Base-by-base conservation (phyloP, 2,888 invertebrate genomes). In the Agrochola circellaris region DNA sequence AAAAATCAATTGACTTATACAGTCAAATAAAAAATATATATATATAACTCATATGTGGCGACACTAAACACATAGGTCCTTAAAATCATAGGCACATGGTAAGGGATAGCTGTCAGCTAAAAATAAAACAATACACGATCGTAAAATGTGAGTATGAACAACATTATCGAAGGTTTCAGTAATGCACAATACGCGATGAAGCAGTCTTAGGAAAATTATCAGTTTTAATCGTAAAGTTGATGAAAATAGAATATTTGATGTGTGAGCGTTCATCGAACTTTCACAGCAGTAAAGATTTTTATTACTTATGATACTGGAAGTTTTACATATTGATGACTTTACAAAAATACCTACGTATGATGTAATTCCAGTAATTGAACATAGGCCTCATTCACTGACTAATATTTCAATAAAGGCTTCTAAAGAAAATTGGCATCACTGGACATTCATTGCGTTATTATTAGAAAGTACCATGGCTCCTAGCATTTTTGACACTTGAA, bases 111-210 rank as follows among this genome's bases (percentile, higher is more conserved):
- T 69, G 48, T 72, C 69, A 72, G 73, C 68, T 81, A 77, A 87
- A 90, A 89, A 91, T 89, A 89, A 83, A 86, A 73, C 75, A 82
- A 87, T 11, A 66, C 82, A 69, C 45, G 77, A 71, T 62, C 79
- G 82, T 89, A 89, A 89, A 89, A 87, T 38, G 34, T 54, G 17
- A 1, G 51, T 54, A 67, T 76, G 76, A 77, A 80, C 75, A 85
- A 82, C 82, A 86, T 80, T 88, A 81, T 85, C 75, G 77, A 79
- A 82, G 76, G 82, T 82, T 85, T 80, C 77, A 86, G 85, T 89
- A 86, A 85, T 81, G 86, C 77, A 86, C 84, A 81, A 82, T 79
- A 73, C 34, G 70, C 72, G 78, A 80, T 82, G 81, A 80, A 81
- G 54, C 56, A 60, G 65, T 76, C 76, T 79, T 66, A 69, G 15